Conservation (phyloP, 1,140 invertebrate species). For the Pectinophora gossypiella region DNA sequence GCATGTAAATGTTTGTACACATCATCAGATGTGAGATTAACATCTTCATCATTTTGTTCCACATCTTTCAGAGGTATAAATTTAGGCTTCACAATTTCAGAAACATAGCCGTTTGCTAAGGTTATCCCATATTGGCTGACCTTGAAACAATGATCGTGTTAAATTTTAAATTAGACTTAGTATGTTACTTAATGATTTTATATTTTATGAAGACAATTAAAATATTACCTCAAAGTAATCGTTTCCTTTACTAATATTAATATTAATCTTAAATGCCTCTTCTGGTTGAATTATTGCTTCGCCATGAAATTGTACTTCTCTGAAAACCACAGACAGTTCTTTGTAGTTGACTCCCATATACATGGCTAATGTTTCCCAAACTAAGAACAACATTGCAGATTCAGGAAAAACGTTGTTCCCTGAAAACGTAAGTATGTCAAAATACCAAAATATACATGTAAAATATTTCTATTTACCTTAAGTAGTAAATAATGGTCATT, state of each 20-base stretch:
- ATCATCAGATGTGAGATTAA: slow-evolving; percentile 9
- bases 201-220: background rate
- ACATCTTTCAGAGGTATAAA: background rate
- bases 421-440: slow-evolving; percentile 11
- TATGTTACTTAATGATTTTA: no score
- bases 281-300: slow-evolving; percentile 9
- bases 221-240: slow-evolving; percentile 22
- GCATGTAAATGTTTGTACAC: slow-evolving; percentile 10
- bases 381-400: slow-evolving; percentile 18
- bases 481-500: no score
- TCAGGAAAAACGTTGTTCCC: slow-evolving; percentile 23
- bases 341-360: slow-evolving; percentile 18
- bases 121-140: background rate
- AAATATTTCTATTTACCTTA: no score
- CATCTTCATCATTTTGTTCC: background rate
- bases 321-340: slow-evolving; percentile 18
- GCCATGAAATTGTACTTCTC: slow-evolving; percentile 15
- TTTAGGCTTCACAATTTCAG: background rate
- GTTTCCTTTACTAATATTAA: slow-evolving; percentile 19
- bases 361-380: slow-evolving; percentile 33
- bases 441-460: no score
- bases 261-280: slow-evolving; percentile 7
- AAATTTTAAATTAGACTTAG: no score
- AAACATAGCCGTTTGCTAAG: background rate
- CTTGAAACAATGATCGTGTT: background rate